Percentiles rank a stretch among this genome's conserved stretches.
phyloP scores from a whole-genome alignment of 1,140 invertebrate genomes.

The Acromyrmex echinatior region DNA sequence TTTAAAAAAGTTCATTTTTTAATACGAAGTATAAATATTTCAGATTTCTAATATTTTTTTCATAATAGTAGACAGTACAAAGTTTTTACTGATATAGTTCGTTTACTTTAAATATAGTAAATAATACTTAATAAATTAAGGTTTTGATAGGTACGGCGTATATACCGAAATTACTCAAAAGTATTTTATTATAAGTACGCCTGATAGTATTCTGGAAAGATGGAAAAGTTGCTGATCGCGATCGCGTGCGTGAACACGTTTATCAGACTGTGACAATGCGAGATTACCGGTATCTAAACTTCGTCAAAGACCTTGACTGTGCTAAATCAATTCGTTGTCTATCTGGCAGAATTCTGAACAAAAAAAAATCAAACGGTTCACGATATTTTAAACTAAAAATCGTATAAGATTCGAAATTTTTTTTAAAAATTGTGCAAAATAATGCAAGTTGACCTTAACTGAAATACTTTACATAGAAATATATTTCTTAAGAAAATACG shows the following conservation, averaged over 20 bases:
- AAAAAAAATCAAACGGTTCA: neutral
- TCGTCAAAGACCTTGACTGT: constrained; percentile 38
- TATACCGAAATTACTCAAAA: neutral
- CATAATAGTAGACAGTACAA: no score
- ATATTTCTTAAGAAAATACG: neutral
- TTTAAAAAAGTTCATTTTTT: no score
- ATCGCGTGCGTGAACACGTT: neutral
- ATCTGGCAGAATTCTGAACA: neutral
- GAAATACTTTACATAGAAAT: neutral
- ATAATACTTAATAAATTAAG: no score
- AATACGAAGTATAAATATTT: no score
- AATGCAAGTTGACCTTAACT: neutral
- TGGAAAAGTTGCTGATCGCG: constrained; percentile 5
- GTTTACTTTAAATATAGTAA: no score
- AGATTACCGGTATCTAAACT: neutral
- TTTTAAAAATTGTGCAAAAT: neutral
- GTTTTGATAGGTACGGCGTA: no score
- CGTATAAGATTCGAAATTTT: neutral
- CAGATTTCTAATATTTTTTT: no score
- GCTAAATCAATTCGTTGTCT: constrained; percentile 26
- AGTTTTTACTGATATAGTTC: no score
- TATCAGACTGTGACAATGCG: constrained; percentile 68
- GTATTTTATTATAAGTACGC: no score
- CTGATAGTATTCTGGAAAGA: neutral
- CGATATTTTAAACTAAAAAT: constrained; percentile 2